Percentiles rank a stretch among this genome's conserved stretches.
Evolutionary conservation across 2,113 vertebrate genomes (phyloP).

Genomic region (Phasianus colchicus): DNA sequence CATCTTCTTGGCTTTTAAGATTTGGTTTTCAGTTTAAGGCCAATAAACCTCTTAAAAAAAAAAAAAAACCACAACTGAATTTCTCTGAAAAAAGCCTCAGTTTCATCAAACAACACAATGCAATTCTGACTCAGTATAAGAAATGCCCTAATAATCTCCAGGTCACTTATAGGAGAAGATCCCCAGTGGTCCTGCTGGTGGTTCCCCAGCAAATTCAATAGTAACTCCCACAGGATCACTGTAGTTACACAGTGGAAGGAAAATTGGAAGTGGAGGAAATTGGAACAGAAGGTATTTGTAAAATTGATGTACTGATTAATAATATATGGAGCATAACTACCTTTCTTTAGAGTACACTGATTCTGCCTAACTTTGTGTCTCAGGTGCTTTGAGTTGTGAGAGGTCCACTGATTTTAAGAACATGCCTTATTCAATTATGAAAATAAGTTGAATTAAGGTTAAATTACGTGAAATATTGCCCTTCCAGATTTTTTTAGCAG

Average conservation of each 20-base stretch:
- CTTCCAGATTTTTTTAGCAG: not conserved
- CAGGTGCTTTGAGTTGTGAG: not conserved
- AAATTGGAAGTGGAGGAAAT: too few species aligned
- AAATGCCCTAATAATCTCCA: too few species aligned
- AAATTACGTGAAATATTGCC: not conserved
- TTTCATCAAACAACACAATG: not conserved
- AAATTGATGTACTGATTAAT: not conserved
- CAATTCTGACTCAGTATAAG: not conserved
- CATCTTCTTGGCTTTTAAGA: not conserved
- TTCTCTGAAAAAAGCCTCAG: not conserved
- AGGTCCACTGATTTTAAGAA: not conserved
- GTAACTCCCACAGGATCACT: not conserved
- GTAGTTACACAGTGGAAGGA: not conserved
- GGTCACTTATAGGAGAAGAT: too few species aligned
- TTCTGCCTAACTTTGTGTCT: not conserved
- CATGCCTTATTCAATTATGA: not conserved
- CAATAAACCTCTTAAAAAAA: not conserved
- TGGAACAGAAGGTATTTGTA: not conserved
- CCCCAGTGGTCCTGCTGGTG: not conserved
- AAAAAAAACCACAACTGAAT: too few species aligned
- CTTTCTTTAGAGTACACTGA: not conserved
- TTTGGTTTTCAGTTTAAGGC: not conserved
- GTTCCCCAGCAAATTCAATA: not conserved
- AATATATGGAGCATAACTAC: not conserved
- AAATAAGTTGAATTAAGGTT: not conserved